Evolutionary conservation across 2,113 vertebrate genomes (phyloP).

Genomic region (Neogale vison): DNA sequence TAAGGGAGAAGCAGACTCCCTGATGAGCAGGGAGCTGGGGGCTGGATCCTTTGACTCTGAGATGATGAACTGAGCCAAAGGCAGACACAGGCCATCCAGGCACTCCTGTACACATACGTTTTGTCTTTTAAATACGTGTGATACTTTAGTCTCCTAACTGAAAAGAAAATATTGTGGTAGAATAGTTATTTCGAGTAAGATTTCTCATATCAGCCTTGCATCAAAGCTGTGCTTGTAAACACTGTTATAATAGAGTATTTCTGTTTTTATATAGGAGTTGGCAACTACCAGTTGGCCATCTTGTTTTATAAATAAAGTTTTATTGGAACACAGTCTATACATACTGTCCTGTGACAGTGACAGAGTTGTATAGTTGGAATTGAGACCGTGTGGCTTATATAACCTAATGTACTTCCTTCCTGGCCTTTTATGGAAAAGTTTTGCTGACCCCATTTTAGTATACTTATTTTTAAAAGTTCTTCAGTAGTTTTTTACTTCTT

Average conservation of each 20-base stretch:
- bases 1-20: background rate
- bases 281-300: background rate
- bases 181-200: background rate
- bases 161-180: constrained; percentile 3
- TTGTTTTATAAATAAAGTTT: constrained; percentile 43
- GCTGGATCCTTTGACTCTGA: background rate
- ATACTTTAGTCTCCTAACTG: constrained; percentile 16
- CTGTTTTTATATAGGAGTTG: background rate
- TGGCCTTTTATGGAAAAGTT: background rate
- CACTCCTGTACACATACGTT: background rate
- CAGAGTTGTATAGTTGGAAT: background rate
- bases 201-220: background rate
- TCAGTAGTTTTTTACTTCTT: constrained; percentile 4
- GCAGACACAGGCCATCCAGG: background rate
- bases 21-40: background rate
- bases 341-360: background rate
- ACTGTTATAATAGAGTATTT: background rate
- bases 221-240: constrained; percentile 9
- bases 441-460: background rate
- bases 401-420: background rate
- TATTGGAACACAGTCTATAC: background rate
- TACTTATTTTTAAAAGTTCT: constrained; percentile 28
- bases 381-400: background rate
- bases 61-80: background rate
- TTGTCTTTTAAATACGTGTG: background rate